Base-by-base conservation (phyloP, 1,140 invertebrate genomes). In the Drosophila pectinifera region DNA sequence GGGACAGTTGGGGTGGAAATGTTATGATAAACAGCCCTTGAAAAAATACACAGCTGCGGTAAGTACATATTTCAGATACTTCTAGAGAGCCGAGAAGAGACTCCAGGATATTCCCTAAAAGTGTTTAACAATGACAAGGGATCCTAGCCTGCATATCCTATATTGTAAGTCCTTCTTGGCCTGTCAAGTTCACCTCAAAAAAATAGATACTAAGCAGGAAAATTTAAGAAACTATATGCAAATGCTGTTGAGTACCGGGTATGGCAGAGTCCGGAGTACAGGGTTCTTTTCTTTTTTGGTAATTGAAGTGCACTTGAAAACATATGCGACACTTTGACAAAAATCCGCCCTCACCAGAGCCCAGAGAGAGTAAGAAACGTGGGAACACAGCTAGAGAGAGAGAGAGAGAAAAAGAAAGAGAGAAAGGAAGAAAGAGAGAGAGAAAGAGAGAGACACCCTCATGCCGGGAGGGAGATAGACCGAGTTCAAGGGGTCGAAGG, bases 261-360 rank as follows among this genome's bases (percentile, higher is more conserved):
- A 53, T 53, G 0, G 36, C 31, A 53, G 36, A 22, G 49, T 36
- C 18, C 16, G 13, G 24, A 31, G 11, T 31, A 28, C 26, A 28
- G 26, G 26, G 26, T 5, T 36, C 2, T 14, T 14, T 24, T 26
- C 18, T 61, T 34, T 54, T 41, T 64, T 51, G 62, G 62, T 77
- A 86, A 83, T 88, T 88, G 70, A 89, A 88, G 83, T 88, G 83
- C 83, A 88, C 83, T 88, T 83, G 83, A 88, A 83, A 86, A 88
- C 83, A 86, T 58, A 86, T 88, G 83, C 83, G 84, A 86, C 83
- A 88, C 82, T 86, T 85, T 77, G 61, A 69, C 48, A 45, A 59
- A 34, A 76, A 74, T 78, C 78, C 68, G 42, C 81, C 73, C 78
- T 76, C 65, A 42, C 67, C n/a, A 28, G 26, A 6, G 36, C 6